Base-by-base conservation (phyloP, 2,888 invertebrate genomes). In the Hesperia comma region DNA sequence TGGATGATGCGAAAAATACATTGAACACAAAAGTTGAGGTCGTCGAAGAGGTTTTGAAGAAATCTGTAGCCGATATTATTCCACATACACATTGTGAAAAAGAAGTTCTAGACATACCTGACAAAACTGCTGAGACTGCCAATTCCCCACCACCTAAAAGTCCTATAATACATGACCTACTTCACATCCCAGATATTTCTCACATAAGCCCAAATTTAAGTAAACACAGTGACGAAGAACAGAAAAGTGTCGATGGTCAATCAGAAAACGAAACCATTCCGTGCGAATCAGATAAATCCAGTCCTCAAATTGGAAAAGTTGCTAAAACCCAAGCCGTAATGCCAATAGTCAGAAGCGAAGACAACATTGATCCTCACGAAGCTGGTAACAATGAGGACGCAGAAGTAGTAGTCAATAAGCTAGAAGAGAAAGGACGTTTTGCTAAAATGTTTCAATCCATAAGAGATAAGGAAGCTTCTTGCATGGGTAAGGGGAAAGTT, bases 191-290 rank as follows among this genome's bases (percentile, higher is more conserved):
- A 8, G 90, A 92, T 71, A 75, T 90, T 64, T 77, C 84, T 1
- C 88, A 90, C 49, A 83, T 89, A 72, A 92, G 91, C 77, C 91
- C 90, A 0, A 83, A 80, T 43, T 71, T 87, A 15, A 92, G 92
- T 78, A 88, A 87, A 73, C 86, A 86, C 54, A 92, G 92, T 71
- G 92, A 92, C 46, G 90, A 90, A 66, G 90, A 87, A 7, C 90
- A 88, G 68, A 92, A 87, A 70, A 92, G 92, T 73, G 90, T 91
- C 33, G 83, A 79, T 1, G 90, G 85, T 0, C 91, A 92, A 67
- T 93, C 93, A 2, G 93, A 93, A 70, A 92, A 92, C 70, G 93
- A 93, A 69, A 93, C 93, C 0, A 92, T 93, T 63, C 87, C 90
- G 0, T 93, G 93, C 73, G 90, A 83, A 6, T 93, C 93, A 0